These are phyloP conservation scores for Ferrisia virgata DNA, from an alignment of 2,888 invertebrate genomes.

Conservation along the genomic window DNA sequence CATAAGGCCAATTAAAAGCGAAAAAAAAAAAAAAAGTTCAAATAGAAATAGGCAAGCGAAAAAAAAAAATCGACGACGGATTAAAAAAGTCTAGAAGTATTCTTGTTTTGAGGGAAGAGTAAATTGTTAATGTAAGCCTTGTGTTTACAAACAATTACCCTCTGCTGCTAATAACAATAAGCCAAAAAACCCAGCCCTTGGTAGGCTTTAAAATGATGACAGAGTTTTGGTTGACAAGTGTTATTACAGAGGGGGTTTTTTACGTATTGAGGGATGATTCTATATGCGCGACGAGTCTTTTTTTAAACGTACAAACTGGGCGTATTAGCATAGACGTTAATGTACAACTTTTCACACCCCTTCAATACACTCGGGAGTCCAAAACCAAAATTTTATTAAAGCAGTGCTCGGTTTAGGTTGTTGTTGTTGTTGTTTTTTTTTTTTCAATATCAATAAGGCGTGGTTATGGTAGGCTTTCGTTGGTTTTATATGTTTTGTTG, in stretches of 20 bases:
- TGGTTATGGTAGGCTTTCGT: neutral
- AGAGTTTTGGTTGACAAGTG: constrained; percentile 37
- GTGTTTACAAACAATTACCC: constrained; percentile 46
- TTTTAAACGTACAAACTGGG: neutral
- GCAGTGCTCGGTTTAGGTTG: neutral
- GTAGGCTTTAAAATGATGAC: constrained; percentile 27
- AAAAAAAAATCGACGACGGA: neutral
- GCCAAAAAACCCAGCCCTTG: neutral
- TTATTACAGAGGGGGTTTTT: neutral
- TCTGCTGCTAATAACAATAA: constrained; percentile 36
- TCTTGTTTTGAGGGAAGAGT: constrained; percentile 22
- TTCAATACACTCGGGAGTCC: constrained; percentile 39
- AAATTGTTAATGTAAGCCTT: constrained; percentile 42
- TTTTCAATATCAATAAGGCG: constrained; percentile 19
- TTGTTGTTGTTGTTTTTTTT: too few species aligned
- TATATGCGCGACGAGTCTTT: neutral
- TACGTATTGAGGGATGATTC: constrained; percentile 12
- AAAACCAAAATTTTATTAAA: constrained; percentile 37
- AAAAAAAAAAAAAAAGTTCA: neutral
- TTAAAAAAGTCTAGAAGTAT: neutral
- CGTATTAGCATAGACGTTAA: constrained; percentile 43
- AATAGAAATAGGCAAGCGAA: neutral
- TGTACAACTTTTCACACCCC: constrained; percentile 39
- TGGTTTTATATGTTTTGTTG: neutral
- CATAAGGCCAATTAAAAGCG: neutral